Percentiles rank a stretch among this genome's conserved stretches.
These are phyloP conservation scores for Muschampia plurimacula DNA, from an alignment of 2,888 invertebrate species.

Conservation along the genomic window DNA sequence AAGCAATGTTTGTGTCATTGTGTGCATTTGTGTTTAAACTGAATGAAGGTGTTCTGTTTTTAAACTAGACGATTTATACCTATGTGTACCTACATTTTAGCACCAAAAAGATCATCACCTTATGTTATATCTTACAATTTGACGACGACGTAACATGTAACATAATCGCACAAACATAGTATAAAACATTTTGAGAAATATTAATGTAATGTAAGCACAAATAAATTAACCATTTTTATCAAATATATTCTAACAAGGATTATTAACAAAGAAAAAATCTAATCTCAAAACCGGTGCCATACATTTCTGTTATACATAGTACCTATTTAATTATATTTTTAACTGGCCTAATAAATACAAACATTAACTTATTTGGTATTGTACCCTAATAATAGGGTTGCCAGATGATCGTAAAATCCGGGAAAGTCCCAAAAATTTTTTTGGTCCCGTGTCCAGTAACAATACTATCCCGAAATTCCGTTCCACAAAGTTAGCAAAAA, in stretches of 20 bases:
- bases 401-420: too few relatives aligned
- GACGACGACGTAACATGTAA: neutral
- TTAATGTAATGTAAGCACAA: neutral
- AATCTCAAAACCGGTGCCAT: neutral
- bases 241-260: neutral
- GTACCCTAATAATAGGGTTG: too few relatives aligned
- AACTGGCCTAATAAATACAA: neutral
- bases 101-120: too few relatives aligned
- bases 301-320: neutral
- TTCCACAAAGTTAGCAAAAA: too few relatives aligned
- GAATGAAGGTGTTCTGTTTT: too few relatives aligned
- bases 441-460: too few relatives aligned
- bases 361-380: neutral
- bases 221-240: neutral
- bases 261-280: neutral
- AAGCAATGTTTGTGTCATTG: too few relatives aligned
- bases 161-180: constrained; percentile 16
- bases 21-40: too few relatives aligned
- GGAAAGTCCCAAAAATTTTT: too few relatives aligned
- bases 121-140: neutral
- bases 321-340: neutral
- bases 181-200: neutral
- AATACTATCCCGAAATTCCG: too few relatives aligned
- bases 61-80: too few relatives aligned
- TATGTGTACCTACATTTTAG: too few relatives aligned